phyloP scores from a whole-genome alignment of 2,797 vertebrate genomes.

The Manis crassicaudata region DNA sequence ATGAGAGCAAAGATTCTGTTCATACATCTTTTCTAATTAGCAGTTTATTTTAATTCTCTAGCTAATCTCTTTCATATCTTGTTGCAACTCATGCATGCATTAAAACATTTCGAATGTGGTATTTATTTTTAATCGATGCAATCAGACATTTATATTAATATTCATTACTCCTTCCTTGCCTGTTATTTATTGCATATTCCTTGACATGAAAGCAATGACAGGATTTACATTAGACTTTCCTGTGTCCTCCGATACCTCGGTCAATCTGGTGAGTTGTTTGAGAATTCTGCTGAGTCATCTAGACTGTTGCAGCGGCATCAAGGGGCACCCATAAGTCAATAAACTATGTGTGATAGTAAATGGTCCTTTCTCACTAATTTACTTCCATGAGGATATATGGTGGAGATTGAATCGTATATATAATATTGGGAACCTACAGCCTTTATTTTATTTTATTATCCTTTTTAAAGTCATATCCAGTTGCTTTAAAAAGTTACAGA shows the following conservation, averaged over 20 bases:
- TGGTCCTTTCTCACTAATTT: not conserved
- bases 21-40: not conserved
- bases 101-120: conserved; percentile 9
- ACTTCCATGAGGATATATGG: not conserved
- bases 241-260: not conserved
- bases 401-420: not conserved
- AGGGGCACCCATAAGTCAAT: not conserved
- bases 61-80: not conserved
- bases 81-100: not conserved
- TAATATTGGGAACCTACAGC: not conserved
- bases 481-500: not conserved
- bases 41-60: conserved; percentile 27
- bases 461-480: not conserved
- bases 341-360: not conserved
- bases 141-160: not conserved
- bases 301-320: not conserved
- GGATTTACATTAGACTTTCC: not conserved
- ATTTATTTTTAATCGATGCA: not conserved
- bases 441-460: not conserved
- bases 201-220: not conserved
- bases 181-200: not conserved
- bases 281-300: not conserved
- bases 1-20: not conserved
- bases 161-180: not conserved
- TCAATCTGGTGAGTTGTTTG: not conserved